Evolutionary conservation across 53 echinoderm and acorn worm genomes (phyloP).

Genomic region (Pentamera pediparva): DNA sequence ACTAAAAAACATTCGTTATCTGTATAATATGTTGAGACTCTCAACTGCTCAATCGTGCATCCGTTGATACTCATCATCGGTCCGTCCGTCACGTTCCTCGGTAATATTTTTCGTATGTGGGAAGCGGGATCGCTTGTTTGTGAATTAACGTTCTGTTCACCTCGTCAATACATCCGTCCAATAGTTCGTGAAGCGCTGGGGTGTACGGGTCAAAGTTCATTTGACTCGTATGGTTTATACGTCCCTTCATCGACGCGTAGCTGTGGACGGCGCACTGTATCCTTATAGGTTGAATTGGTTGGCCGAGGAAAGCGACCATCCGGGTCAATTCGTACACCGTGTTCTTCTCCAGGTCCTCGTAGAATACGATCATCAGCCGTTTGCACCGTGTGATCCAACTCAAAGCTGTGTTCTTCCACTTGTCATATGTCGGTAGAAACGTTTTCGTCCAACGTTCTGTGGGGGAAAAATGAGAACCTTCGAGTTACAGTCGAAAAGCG

Average conservation of each 20-base stretch:
- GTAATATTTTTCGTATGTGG: constrained; percentile 16
- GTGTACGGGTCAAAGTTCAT: constrained; percentile 28
- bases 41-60: too few species aligned
- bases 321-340: constrained; percentile 2
- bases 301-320: constrained; percentile 18
- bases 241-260: background rate
- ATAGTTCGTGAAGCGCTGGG: constrained; percentile 4
- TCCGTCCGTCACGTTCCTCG: too few species aligned
- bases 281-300: background rate
- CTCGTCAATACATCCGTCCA: constrained; percentile 33
- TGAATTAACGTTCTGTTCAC: constrained; percentile 35
- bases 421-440: background rate
- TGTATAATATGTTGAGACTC: too few species aligned
- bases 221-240: background rate
- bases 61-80: too few species aligned
- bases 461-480: background rate
- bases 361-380: constrained; percentile 30
- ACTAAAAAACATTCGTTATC: too few species aligned
- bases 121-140: constrained; percentile 7
- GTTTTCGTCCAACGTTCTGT: background rate
- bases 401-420: background rate
- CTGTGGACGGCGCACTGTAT: constrained; percentile 18
- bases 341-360: constrained; percentile 7
- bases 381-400: constrained; percentile 16
- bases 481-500: too few species aligned